Percentiles rank a stretch among this genome's conserved stretches.
Conservation (phyloP, 1,140 invertebrate species). For the Aricia agestis region DNA sequence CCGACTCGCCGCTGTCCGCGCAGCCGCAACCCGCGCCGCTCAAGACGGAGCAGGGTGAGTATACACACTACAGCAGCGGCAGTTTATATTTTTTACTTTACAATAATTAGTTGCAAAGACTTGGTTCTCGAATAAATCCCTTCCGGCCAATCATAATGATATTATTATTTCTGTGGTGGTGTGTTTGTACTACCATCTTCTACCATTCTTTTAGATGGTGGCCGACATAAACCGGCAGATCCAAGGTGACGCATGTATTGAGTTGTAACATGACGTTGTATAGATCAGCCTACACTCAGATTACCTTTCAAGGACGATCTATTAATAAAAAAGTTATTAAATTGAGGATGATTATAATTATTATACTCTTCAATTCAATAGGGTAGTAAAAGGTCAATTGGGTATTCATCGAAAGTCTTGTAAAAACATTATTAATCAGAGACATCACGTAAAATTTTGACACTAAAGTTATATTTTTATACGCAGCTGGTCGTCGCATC, state of each 20-base stretch:
- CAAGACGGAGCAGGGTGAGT: conserved; percentile 56
- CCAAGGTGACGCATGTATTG: conserved; percentile 43
- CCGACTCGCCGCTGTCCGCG: conserved; percentile 71
- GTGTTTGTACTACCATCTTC: not conserved
- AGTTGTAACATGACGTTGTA: conserved; percentile 44
- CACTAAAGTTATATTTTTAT: conserved; percentile 11
- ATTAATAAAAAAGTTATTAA: no score
- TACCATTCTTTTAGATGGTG: not conserved
- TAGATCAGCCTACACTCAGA: conserved; percentile 40
- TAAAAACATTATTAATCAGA: no score
- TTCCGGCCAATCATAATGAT: not conserved
- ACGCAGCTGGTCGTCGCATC: conserved; percentile 78
- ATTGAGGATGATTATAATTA: no score
- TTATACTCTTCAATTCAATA: no score
- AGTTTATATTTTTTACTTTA: no score
- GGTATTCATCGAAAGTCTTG: no score
- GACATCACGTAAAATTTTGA: not conserved
- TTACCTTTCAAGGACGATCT: no score
- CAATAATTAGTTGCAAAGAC: no score
- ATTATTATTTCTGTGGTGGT: not conserved
- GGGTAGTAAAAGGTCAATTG: no score
- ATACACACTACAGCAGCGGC: no score
- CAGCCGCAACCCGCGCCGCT: conserved; percentile 48
- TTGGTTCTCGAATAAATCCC: no score
- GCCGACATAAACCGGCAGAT: conserved; percentile 43